Conservation (phyloP, 1,140 invertebrate species). For the Euwallacea similis region DNA sequence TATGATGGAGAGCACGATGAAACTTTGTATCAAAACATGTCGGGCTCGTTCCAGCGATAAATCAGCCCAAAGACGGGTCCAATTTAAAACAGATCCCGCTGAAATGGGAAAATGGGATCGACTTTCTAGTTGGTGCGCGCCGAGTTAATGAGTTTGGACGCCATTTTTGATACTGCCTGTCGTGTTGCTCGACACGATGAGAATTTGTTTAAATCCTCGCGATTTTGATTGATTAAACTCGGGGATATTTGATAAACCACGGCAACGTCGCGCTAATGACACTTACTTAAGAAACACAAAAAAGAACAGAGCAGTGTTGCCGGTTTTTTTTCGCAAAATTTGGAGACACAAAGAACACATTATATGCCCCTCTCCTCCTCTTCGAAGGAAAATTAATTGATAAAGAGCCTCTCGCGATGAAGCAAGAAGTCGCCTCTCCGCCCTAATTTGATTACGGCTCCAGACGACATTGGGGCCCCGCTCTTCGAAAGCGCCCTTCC, state of each 20-base stretch:
- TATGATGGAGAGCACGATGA: conserved; percentile 4
- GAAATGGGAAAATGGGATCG: conserved; percentile 8
- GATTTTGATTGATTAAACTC: too few relatives aligned
- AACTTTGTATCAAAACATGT: conserved; percentile 26
- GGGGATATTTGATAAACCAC: too few relatives aligned
- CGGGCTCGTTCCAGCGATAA: conserved; percentile 15
- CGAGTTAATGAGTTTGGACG: background rate
- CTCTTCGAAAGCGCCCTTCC: background rate
- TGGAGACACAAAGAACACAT: too few relatives aligned
- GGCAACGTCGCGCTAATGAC: too few relatives aligned
- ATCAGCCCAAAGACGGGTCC: conserved; percentile 25
- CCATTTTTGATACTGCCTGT: background rate
- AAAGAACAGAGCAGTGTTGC: too few relatives aligned
- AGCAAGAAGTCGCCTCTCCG: background rate
- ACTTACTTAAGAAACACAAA: too few relatives aligned
- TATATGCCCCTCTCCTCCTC: background rate
- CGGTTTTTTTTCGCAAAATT: too few relatives aligned
- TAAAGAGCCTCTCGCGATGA: conserved; percentile 2
- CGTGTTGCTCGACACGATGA: background rate
- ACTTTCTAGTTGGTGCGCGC: too few relatives aligned
- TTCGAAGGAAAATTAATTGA: background rate
- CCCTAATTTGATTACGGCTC: background rate
- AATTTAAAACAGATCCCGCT: conserved; percentile 22
- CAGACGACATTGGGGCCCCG: background rate
- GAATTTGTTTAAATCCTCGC: background rate